A percentile compares a stretch with the other conserved stretches of the same genome.
Conservation (phyloP, 2,888 invertebrate genomes). For the Eristalis intricaria region DNA sequence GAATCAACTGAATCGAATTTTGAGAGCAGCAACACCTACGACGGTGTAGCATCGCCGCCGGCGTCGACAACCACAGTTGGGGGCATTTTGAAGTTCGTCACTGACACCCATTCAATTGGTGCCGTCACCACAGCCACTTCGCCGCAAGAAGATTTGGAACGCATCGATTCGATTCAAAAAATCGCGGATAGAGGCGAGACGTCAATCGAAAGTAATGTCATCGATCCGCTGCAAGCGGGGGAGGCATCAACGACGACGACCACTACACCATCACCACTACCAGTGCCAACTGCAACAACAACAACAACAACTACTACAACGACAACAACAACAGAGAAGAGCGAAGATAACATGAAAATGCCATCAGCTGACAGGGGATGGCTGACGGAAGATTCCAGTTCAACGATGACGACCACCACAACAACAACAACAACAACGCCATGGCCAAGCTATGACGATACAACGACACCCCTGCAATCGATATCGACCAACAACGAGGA, state of each 20-base stretch:
- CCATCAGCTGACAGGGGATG: slow-evolving; percentile 36
- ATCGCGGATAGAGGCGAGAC: slow-evolving; percentile 74
- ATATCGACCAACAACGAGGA: slow-evolving; percentile 74
- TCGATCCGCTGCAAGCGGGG: slow-evolving; percentile 74
- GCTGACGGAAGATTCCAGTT: slow-evolving; percentile 24
- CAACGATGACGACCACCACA: slow-evolving; percentile 18
- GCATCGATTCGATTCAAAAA: slow-evolving; percentile 53
- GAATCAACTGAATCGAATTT: slow-evolving; percentile 48
- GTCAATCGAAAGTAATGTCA: slow-evolving; percentile 77
- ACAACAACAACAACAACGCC: slow-evolving; percentile 20
- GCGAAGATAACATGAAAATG: slow-evolving; percentile 60
- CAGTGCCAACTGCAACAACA: slow-evolving; percentile 12
- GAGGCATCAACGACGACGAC: slow-evolving; percentile 64
- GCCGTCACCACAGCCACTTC: slow-evolving; percentile 34
- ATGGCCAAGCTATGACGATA: slow-evolving; percentile 48
- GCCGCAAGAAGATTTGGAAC: slow-evolving; percentile 35
- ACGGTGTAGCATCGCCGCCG: slow-evolving; percentile 17
- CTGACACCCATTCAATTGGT: background rate
- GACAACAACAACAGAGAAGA: slow-evolving; percentile 58
- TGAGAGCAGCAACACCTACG: slow-evolving; percentile 44
- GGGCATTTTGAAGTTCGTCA: background rate
- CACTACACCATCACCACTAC: background rate
- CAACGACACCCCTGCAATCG: slow-evolving; percentile 60
- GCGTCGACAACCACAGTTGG: slow-evolving; percentile 29
- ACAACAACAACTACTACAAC: slow-evolving; percentile 38